phyloP scores from a whole-genome alignment of 1,140 invertebrate genomes.

The Lordiphosa stackelbergi region DNA sequence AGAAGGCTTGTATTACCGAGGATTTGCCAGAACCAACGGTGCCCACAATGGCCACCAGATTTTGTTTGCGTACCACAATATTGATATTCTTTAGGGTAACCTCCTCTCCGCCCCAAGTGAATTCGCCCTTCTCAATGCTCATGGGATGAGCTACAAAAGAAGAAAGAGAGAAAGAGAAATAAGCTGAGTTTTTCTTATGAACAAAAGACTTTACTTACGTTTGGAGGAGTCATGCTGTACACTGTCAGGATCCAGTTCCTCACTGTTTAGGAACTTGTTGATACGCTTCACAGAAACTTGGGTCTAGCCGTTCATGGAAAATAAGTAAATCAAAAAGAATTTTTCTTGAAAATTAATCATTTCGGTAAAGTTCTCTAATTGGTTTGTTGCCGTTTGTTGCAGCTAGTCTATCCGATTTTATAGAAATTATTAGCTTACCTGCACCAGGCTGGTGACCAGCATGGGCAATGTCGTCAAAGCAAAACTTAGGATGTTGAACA shows the following conservation, averaged over 20 bases:
- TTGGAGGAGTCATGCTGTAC: slow-evolving; percentile 86
- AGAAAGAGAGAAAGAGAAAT: not conserved
- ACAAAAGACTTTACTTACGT: slow-evolving; percentile 79
- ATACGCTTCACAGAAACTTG: slow-evolving; percentile 89
- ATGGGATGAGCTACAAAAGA: slow-evolving; percentile 81
- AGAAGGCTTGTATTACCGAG: slow-evolving; percentile 89
- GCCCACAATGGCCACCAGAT: slow-evolving; percentile 90
- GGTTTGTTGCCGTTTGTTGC: too few relatives aligned
- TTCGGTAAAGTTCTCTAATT: too few relatives aligned
- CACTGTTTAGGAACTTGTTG: slow-evolving; percentile 93
- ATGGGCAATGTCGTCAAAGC: slow-evolving; percentile 93
- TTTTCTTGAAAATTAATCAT: not conserved
- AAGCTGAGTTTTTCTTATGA: not conserved
- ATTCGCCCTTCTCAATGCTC: slow-evolving; percentile 86
- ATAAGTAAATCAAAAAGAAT: slow-evolving; percentile 39
- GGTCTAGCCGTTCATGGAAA: slow-evolving; percentile 78
- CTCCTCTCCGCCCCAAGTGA: slow-evolving; percentile 86
- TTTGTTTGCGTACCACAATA: slow-evolving; percentile 82
- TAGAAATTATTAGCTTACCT: slow-evolving; percentile 82
- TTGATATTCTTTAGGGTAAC: slow-evolving; percentile 86
- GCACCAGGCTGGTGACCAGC: slow-evolving; percentile 91
- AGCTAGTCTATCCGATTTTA: too few relatives aligned
- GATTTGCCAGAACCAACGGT: slow-evolving; percentile 94
- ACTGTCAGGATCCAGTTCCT: slow-evolving; percentile 88
- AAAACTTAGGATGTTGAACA: slow-evolving; percentile 98